phyloP scores from a whole-genome alignment of 1,140 invertebrate species.

The Wiebesia pumilae region DNA sequence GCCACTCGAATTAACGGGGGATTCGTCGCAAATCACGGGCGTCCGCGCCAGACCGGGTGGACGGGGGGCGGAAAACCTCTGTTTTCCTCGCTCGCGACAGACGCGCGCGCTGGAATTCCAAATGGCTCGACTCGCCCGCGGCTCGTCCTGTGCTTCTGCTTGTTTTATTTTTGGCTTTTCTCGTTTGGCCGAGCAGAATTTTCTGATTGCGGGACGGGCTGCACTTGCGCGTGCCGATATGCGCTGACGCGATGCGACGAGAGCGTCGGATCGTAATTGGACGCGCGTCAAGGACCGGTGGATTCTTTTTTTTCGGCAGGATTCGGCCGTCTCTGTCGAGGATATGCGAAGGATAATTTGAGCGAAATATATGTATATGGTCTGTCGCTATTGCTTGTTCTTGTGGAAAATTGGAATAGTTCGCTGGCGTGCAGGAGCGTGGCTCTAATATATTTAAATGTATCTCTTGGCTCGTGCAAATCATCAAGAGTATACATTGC shows the following conservation, averaged over 20 bases:
- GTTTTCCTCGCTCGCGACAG: no score
- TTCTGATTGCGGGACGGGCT: neutral
- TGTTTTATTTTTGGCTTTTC: neutral
- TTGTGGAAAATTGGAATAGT: no score
- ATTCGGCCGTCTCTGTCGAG: no score
- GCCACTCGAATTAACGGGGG: constrained; percentile 55
- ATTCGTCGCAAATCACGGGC: constrained; percentile 55
- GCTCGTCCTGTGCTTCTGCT: neutral
- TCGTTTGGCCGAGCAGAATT: neutral
- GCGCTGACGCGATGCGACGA: neutral
- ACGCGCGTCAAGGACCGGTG: neutral
- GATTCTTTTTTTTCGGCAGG: no score
- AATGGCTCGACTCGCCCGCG: neutral
- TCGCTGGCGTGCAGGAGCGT: no score
- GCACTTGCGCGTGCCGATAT: neutral
- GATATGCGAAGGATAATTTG: no score
- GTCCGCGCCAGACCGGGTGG: neutral
- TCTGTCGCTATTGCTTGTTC: no score
- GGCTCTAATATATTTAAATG: no score
- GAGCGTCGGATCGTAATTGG: neutral
- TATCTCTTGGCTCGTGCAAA: no score
- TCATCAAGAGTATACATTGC: no score
- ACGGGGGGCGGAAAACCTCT: neutral
- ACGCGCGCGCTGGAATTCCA: neutral
- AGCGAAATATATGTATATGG: no score